Base-by-base conservation (phyloP, 1,140 invertebrate species). In the Drosophila pectinifera region DNA sequence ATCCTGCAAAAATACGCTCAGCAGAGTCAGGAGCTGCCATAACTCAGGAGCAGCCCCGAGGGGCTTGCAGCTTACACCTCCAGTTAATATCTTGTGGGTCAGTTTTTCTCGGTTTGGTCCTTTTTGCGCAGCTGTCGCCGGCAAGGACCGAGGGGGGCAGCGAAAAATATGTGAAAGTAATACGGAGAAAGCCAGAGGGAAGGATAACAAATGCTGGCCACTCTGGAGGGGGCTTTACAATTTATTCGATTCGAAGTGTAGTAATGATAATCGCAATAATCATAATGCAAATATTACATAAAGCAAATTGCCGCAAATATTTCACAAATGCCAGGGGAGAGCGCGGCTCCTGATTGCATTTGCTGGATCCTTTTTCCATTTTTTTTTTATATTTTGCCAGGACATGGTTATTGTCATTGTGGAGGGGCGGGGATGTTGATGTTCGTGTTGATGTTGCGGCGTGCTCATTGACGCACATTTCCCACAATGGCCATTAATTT, bases 401-500 rank as follows among this genome's bases (percentile, higher is more conserved):
- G n/a, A 28, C 20, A 14, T 16, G 7, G 51, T 34, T 68, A 24
- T 64, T 64, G 28, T 46, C n/a, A n/a, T n/a, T 65, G 62, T 59
- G 20, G n/a, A 34, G 43, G 49, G 49, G 38, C 24, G 49, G 49
- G 38, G 34, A 28, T 43, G 31, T 5, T 63, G 38, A 42, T 62
- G 57, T 39, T 65, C 26, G 34, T 70, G 64, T 68, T 76, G 48
- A 70, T 77, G 73, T 59, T 69, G 73, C 46, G 63, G 74, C 73
- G 16, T 76, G 73, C 73, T 76, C 73, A 77, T 77, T 77, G 73
- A 77, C 74, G 63, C 73, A 59, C 64, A 26, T 59, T 61, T 43
- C 55, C 74, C 74, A 77, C 74, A 77, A 77, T 61, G 55, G 73
- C 73, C 74, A 77, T 77, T 77, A 77, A 77, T 77, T 77, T 77